Evolutionary conservation across 2,113 vertebrate species (phyloP), one percentile per base, ranked within the genome.

Genomic region (Sander vitreus): DNA sequence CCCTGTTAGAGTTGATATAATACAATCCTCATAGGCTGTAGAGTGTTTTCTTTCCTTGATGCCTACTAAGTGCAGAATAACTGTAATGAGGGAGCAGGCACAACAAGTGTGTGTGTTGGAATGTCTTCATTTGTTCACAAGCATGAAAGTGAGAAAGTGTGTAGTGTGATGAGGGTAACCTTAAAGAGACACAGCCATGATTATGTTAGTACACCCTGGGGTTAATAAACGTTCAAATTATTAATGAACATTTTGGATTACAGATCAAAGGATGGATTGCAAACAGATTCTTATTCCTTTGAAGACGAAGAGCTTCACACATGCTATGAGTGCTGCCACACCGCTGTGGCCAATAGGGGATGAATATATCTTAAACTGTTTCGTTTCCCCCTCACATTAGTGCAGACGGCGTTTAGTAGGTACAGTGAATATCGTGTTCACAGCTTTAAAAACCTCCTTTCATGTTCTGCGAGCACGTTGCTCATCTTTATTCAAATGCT

Each of bases 401-500:
- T 4, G 4, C 73, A 76, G 84, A 27, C 60, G 1, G 69, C 12
- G 0, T 55, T 66, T 19, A 43, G 36, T 25, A 72, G 50, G 68
- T 66, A 15, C 63, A 59, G 58, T 13, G 51, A 70, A 83, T 51
- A 76, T 84, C 53, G 14, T 57, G 27, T 67, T 70, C 75, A 59
- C 7, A 15, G 80, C 59, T 77, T 76, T 68, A 66, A 69, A 84
- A 64, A 43, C 48, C 66, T 77, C 62, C 81, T 91, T 88, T 90
- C 73, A 85, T 80, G 58, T 85, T n/a, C 47, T 43, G 9, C 23
- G 21, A 33, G 68, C 77, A 11, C 19, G 4, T 18, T 21, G 59
- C 81, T 88, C 84, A 85, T 93, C 79, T 91, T 67, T 89, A 89
- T 90, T 93, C 84, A 83, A 80, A 59, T 0, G 0, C 1, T 19